A percentile compares a stretch with the other conserved stretches of the same genome.
These are phyloP conservation scores for Gymnosoma rotundatum DNA, from an alignment of 2,888 invertebrate genomes.

Conservation along the genomic window DNA sequence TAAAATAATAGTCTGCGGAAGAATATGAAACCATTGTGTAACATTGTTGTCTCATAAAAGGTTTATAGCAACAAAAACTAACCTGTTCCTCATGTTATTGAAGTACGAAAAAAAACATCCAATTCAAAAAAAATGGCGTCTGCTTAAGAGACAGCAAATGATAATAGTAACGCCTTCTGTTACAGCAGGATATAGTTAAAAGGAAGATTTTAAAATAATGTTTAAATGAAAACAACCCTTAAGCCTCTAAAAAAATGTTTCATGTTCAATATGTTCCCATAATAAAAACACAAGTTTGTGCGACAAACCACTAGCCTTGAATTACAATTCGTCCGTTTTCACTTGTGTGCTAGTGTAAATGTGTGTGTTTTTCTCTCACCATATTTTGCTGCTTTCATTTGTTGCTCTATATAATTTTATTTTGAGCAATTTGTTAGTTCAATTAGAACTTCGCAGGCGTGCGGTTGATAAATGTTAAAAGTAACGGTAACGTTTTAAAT, in stretches of 20 bases:
- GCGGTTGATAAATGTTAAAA: conserved; percentile 52
- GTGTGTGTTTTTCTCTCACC: neutral
- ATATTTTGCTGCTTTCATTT: conserved; percentile 54
- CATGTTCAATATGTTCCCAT: conserved; percentile 58
- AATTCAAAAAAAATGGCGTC: conserved; percentile 78
- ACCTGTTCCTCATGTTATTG: conserved; percentile 45
- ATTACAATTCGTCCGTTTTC: conserved; percentile 72
- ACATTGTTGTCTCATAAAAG: neutral
- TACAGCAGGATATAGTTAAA: conserved; percentile 59
- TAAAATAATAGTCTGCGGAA: conserved; percentile 24
- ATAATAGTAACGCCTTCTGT: conserved; percentile 71
- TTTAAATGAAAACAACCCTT: conserved; percentile 72
- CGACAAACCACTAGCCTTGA: conserved; percentile 9
- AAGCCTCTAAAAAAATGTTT: conserved; percentile 48
- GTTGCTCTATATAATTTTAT: conserved; percentile 44
- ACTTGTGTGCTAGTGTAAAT: neutral
- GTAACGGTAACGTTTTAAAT: neutral
- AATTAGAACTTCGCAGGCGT: conserved; percentile 70
- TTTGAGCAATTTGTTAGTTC: conserved; percentile 68
- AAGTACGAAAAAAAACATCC: neutral
- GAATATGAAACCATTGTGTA: conserved; percentile 63
- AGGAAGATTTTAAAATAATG: conserved; percentile 7
- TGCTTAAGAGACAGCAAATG: conserved; percentile 26
- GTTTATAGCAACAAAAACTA: conserved; percentile 19
- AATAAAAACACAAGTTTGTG: neutral